A percentile compares a stretch with the other conserved stretches of the same genome.
Evolutionary conservation across 2,113 vertebrate species (phyloP).

Genomic region (Austrofundulus limnaeus): DNA sequence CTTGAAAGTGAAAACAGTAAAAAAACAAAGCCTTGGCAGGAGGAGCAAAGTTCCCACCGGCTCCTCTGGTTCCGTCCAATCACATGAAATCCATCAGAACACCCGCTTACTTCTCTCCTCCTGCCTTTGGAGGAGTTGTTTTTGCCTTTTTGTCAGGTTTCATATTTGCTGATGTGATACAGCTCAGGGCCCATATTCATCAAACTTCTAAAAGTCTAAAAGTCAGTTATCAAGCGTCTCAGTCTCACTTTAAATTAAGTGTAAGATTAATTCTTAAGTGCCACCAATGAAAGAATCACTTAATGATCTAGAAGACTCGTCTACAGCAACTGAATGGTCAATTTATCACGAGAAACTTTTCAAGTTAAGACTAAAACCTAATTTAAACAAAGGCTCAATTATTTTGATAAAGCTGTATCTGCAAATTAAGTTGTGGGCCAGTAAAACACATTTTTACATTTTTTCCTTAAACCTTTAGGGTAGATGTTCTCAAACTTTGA

Average conservation of each 20-base stretch:
- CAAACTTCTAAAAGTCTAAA: too few species aligned
- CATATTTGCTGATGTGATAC: conserved; percentile 19
- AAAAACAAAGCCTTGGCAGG: conserved; percentile 56
- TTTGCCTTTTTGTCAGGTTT: background rate
- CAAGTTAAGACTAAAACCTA: conserved; percentile 56
- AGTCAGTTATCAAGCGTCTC: too few species aligned
- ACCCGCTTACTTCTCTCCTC: conserved; percentile 20
- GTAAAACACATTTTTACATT: background rate
- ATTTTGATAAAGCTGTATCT: too few species aligned
- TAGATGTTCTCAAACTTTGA: too few species aligned
- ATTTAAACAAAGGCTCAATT: conserved; percentile 57
- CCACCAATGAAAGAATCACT: background rate
- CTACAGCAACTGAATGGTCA: background rate
- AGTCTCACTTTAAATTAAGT: too few species aligned
- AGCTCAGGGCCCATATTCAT: too few species aligned
- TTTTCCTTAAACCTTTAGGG: background rate
- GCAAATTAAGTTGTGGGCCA: too few species aligned
- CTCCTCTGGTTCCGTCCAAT: conserved; percentile 24
- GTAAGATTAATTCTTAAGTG: too few species aligned
- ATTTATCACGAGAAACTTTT: conserved; percentile 28
- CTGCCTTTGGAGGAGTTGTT: conserved; percentile 1
- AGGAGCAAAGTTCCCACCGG: background rate
- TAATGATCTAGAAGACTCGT: background rate
- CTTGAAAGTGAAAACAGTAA: conserved; percentile 25
- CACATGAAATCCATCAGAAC: conserved; percentile 25